Evolutionary conservation across 2,797 vertebrate species (phyloP), one percentile per base, ranked within the genome.

Genomic region (Tenualosa ilisha): DNA sequence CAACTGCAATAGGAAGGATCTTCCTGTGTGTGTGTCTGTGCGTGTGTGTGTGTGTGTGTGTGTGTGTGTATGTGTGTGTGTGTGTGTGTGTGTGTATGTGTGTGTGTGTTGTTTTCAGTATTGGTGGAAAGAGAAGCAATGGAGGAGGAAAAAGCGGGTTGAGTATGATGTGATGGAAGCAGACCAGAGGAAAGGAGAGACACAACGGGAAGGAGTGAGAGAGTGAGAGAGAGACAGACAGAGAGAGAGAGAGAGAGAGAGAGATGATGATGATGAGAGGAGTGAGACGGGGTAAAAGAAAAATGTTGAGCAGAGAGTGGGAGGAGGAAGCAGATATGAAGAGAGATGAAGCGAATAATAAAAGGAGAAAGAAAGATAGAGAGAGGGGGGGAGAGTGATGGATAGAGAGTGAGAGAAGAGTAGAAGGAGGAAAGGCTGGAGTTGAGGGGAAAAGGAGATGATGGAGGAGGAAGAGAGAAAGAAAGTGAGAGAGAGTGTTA

Each of bases 391-490:
- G 84, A 43, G 26, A 22, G 72, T 56, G 61, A 83, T 82, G 81
- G 86, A 85, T 40, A 81, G 86, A 86, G 82, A 82, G 87, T 72
- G 79, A 37, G 53, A 54, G 15, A 50, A 9, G 49, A 50, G 49
- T 50, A 59, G 61, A 3, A 43, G 26, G 56, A 20, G 40, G 59
- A 83, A 15, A 63, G 68, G 83, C 63, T 85, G 88, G 9, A 43
- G 89, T 61, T 85, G 87, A 86, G 84, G 49, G 49, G 12, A 17
- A 17, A 22, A 43, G 5, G 84, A 81, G 63, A 26, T 84, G 68
- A 85, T 81, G 83, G 31, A 54, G 63, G 82, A 84, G 75, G 87
- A 86, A 88, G 87, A 84, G 87, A 87, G 82, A 1, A 5, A 26
- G 59, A 63, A n/a, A 49, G 46, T 2, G 8, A 24, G 26, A 8